A percentile compares a stretch with the other conserved stretches of the same genome.
These are phyloP conservation scores for Sandelia bainsii DNA, from an alignment of 2,797 vertebrate genomes.

Conservation along the genomic window DNA sequence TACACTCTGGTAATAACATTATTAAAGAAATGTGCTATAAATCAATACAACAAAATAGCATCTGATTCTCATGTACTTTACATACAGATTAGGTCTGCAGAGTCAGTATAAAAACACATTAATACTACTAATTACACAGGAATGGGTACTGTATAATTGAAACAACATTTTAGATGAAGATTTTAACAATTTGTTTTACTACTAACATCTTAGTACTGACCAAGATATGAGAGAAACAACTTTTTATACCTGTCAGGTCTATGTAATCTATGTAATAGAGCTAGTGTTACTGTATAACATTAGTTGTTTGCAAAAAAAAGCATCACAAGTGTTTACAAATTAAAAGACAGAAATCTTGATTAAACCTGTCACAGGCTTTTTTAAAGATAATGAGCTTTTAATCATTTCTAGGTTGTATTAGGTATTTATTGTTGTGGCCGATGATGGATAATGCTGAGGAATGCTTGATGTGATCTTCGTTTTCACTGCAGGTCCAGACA, in stretches of 20 bases:
- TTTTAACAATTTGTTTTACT: not conserved
- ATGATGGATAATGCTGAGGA: not conserved
- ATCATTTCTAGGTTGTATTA: no score
- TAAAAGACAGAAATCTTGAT: no score
- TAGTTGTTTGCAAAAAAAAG: no score
- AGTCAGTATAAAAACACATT: slow-evolving; percentile 7
- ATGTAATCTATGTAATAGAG: no score
- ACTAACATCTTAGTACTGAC: no score
- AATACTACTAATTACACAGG: not conserved
- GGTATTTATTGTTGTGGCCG: not conserved
- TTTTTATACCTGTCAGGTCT: not conserved
- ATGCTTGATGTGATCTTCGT: slow-evolving; percentile 6
- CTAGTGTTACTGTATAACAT: no score
- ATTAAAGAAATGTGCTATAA: not conserved
- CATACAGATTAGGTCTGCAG: not conserved
- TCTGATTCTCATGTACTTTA: not conserved
- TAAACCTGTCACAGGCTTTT: no score
- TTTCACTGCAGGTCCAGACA: slow-evolving; percentile 86
- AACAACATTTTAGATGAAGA: not conserved
- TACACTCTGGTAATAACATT: slow-evolving; percentile 88
- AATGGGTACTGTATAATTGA: no score
- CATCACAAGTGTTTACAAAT: no score
- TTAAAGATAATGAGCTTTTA: not conserved
- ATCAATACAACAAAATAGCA: slow-evolving; percentile 10
- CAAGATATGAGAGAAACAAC: not conserved